A percentile compares a stretch with the other conserved stretches of the same genome.
These are phyloP conservation scores for Carassius auratus DNA, from an alignment of 2,113 vertebrate species.

Conservation along the genomic window DNA sequence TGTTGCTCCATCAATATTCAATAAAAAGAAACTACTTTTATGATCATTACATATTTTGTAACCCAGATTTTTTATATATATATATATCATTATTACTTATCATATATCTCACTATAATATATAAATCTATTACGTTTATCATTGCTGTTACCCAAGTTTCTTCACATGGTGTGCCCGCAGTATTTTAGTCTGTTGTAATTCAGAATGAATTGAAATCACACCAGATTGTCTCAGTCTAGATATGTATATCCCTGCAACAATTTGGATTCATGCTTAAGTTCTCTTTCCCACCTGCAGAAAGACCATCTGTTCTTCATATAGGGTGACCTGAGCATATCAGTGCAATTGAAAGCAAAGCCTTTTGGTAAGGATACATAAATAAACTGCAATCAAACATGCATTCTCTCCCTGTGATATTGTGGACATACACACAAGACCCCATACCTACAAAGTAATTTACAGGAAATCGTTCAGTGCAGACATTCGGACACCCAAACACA, in stretches of 20 bases:
- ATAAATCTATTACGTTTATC: too few relatives aligned
- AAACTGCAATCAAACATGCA: slow-evolving; percentile 25
- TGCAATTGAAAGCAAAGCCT: not conserved
- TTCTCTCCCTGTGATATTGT: slow-evolving; percentile 13
- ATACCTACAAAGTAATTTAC: slow-evolving; percentile 33
- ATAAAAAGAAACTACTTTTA: not conserved
- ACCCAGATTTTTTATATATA: not conserved
- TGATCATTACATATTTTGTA: not conserved
- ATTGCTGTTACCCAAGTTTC: too few relatives aligned
- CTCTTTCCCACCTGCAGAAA: slow-evolving; percentile 9
- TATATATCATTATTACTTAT: too few relatives aligned
- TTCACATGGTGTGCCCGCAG: not conserved
- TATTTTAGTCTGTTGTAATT: slow-evolving; percentile 22
- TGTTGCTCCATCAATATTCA: not conserved
- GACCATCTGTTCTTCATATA: slow-evolving; percentile 30
- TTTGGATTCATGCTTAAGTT: slow-evolving; percentile 23
- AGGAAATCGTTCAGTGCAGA: slow-evolving; percentile 28
- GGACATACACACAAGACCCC: slow-evolving; percentile 3
- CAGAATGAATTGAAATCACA: not conserved
- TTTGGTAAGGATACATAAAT: slow-evolving; percentile 13
- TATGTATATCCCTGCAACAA: slow-evolving; percentile 8
- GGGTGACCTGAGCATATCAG: not conserved
- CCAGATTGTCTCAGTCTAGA: not conserved
- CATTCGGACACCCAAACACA: slow-evolving; percentile 7
- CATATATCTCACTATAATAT: too few relatives aligned